Base-by-base conservation (phyloP, 2,797 vertebrate species). In the Emydoidea blandingii region DNA sequence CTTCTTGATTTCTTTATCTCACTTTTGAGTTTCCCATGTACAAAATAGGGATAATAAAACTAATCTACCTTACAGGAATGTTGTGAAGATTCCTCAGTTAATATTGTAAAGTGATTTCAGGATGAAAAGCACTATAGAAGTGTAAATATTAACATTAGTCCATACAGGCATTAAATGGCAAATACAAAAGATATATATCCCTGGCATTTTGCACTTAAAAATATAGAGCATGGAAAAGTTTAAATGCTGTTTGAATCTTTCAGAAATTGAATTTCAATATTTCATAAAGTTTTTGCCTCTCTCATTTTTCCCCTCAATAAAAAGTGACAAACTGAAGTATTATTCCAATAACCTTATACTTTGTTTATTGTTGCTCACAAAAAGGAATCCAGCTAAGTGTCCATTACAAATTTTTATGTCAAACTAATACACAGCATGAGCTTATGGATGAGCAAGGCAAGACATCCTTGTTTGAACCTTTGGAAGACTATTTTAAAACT, bases 281-380 rank as follows among this genome's bases (percentile, higher is more conserved):
- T 82, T 81, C 29, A 86, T 10, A 62, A 96, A 83, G 50, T 88
- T 96, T 18, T 12, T n/a, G 2, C 29, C 62, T 82, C 84, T 23
- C 37, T 15, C 47, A 88, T 81, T 31, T 29, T 0, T 27, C 21
- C 6, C 14, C 68, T 68, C 83, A 31, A 62, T 78, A 86, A 62
- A 21, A 94, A 56, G 76, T 92, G 94, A 87, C 92, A 84, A 91
- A 53, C 68, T 89, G 88, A 95, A 94, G 81, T 89, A 95, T 95
- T 95, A 93, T 87, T 95, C 62, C 87, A 96, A 85, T 94, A 94
- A 78, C 81, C 65, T 27, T 54, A 47, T 72, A 72, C 57, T 87
- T 83, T 93, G 80, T 65, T 89, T 94, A n/a, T 84, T 89, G 72
- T 83, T 94, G 57, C 79, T 95, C 84, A 83, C 92, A 72, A 92